These are phyloP conservation scores for Dione vanillae DNA, from an alignment of 2,888 invertebrate species.

Conservation along the genomic window DNA sequence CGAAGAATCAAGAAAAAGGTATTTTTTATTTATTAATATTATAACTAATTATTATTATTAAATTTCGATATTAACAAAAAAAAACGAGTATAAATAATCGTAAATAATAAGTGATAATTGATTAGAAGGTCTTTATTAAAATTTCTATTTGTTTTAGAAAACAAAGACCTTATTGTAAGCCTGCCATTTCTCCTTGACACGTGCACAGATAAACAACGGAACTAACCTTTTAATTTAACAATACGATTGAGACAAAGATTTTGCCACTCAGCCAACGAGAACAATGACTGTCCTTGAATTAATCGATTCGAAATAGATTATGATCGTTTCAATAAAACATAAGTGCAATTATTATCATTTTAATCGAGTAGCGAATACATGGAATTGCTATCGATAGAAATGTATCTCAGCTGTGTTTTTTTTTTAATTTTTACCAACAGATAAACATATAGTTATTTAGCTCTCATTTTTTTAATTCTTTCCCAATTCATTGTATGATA, in stretches of 20 bases:
- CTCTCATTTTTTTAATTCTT: too few species aligned
- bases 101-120: background rate
- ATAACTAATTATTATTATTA: too few species aligned
- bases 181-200: slow-evolving; percentile 27
- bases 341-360: slow-evolving; percentile 23
- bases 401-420: slow-evolving; percentile 4
- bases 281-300: slow-evolving; percentile 38
- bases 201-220: slow-evolving; percentile 35
- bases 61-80: too few species aligned
- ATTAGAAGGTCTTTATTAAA: background rate
- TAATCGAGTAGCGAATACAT: background rate
- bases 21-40: too few species aligned
- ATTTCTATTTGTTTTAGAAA: background rate
- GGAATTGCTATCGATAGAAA: background rate
- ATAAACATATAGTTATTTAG: too few species aligned
- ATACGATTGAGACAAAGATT: slow-evolving; percentile 28
- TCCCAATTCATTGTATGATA: too few species aligned
- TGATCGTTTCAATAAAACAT: slow-evolving; percentile 21
- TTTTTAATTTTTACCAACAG: background rate
- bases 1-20: slow-evolving; percentile 76
- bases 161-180: background rate
- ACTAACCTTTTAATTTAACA: slow-evolving; percentile 36
- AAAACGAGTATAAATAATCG: background rate
- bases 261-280: slow-evolving; percentile 32
- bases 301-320: slow-evolving; percentile 35